These are phyloP conservation scores for Panurus biarmicus DNA, from an alignment of 2,113 vertebrate genomes.

Conservation along the genomic window DNA sequence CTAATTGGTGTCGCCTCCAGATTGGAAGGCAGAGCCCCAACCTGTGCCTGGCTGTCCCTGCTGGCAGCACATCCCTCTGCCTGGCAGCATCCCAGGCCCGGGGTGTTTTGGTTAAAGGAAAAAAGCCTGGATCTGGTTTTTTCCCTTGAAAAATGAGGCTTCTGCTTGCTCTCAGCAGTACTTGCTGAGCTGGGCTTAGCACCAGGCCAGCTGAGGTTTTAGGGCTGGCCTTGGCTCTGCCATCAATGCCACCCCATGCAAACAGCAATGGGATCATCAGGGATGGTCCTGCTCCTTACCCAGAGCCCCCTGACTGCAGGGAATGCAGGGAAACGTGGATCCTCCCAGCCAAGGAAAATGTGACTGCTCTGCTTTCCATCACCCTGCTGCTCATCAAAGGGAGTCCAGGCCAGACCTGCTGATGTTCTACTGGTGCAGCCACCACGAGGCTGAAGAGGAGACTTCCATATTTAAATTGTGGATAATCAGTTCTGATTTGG, in stretches of 20 bases:
- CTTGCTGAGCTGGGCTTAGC: not conserved
- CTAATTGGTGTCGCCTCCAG: not conserved
- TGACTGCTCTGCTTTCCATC: not conserved
- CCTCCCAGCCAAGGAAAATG: not conserved
- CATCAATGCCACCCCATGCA: not conserved
- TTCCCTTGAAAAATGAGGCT: not conserved
- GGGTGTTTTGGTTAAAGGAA: not conserved
- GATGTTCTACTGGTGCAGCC: not conserved
- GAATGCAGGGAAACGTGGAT: not conserved
- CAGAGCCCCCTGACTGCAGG: not conserved
- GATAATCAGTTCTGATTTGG: not conserved
- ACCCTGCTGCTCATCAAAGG: not conserved
- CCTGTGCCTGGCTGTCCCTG: not conserved
- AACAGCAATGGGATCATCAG: not conserved
- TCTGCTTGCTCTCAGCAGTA: not conserved
- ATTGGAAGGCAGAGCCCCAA: not conserved
- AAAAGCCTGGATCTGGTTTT: not conserved
- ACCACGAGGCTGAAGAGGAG: not conserved
- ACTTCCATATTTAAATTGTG: accelerated
- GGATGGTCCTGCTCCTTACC: not conserved
- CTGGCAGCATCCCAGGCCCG: not conserved
- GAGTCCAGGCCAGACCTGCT: not conserved
- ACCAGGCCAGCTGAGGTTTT: not conserved
- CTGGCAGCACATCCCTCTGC: not conserved
- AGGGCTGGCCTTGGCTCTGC: not conserved